Percentiles rank a stretch among this genome's conserved stretches.
Evolutionary conservation across 2,888 invertebrate species (phyloP).

Genomic region (Hoplodrina blanda): DNA sequence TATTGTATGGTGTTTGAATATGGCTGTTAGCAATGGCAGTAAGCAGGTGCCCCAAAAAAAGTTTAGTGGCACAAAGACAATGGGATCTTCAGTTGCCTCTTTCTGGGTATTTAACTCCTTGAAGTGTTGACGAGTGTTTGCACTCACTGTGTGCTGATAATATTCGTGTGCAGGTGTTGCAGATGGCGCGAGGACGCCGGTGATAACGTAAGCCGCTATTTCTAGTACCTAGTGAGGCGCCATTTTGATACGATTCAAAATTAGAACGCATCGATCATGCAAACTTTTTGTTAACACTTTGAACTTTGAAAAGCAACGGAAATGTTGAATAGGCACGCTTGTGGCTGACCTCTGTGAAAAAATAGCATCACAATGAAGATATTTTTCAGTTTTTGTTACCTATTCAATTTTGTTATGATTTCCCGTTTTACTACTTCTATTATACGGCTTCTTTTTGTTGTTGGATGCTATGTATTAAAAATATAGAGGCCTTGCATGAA

Average conservation of each 20-base stretch:
- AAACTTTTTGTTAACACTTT: slow-evolving; percentile 26
- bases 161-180: slow-evolving; percentile 57
- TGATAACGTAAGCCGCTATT: slow-evolving; percentile 71
- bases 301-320: slow-evolving; percentile 27
- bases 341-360: background rate
- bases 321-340: slow-evolving; percentile 5
- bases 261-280: slow-evolving; percentile 37
- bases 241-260: slow-evolving; percentile 51
- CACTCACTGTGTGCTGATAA: slow-evolving; percentile 57
- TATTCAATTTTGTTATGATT: background rate
- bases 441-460: background rate
- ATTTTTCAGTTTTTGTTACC: slow-evolving; percentile 10
- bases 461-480: background rate
- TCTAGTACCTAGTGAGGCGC: slow-evolving; percentile 49
- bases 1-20: slow-evolving; percentile 32
- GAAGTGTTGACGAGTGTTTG: slow-evolving; percentile 35
- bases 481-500: slow-evolving; percentile 5
- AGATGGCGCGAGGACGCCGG: slow-evolving; percentile 58
- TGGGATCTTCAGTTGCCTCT: slow-evolving; percentile 2
- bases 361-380: background rate
- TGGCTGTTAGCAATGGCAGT: slow-evolving; percentile 17
- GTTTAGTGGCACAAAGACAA: background rate
- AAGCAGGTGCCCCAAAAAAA: slow-evolving; percentile 4
- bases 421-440: background rate
- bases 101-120: slow-evolving; percentile 23